Evolutionary conservation across 2,888 invertebrate genomes (phyloP).

Genomic region (Lamellibrachia columna): DNA sequence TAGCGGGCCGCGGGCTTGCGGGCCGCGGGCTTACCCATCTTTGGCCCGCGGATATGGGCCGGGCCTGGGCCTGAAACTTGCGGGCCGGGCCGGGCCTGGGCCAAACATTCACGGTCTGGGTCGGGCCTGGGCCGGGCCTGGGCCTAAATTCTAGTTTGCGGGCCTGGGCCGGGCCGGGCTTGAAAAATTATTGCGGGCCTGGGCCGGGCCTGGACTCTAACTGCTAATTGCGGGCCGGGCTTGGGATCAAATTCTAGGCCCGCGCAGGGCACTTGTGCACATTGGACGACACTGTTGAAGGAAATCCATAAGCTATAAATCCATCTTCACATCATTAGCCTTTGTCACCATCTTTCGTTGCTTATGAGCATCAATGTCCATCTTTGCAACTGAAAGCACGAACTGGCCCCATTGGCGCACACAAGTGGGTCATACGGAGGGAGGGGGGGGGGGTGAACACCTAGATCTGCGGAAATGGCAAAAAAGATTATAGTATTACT

Average conservation of each 20-base stretch:
- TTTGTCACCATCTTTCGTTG: neutral
- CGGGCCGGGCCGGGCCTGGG: no score
- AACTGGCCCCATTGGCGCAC: neutral
- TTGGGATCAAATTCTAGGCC: neutral
- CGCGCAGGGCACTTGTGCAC: neutral
- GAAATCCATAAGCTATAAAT: neutral
- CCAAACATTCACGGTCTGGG: no score
- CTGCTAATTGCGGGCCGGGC: no score
- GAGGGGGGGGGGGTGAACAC: neutral
- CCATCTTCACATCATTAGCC: neutral
- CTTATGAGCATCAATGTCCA: neutral
- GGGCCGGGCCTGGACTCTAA: no score
- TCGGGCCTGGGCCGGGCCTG: no score
- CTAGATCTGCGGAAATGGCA: neutral
- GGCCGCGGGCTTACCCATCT: no score
- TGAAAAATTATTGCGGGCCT: no score
- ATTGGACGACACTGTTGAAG: neutral
- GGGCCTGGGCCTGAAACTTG: no score
- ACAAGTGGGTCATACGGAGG: neutral
- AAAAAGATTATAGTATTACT: neutral
- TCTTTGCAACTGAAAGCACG: neutral
- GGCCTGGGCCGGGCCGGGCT: no score
- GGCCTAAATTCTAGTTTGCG: no score
- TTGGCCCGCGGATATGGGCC: no score
- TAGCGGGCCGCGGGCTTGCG: no score